phyloP scores from a whole-genome alignment of 1,140 invertebrate genomes.

The Drosophila lowei region DNA sequence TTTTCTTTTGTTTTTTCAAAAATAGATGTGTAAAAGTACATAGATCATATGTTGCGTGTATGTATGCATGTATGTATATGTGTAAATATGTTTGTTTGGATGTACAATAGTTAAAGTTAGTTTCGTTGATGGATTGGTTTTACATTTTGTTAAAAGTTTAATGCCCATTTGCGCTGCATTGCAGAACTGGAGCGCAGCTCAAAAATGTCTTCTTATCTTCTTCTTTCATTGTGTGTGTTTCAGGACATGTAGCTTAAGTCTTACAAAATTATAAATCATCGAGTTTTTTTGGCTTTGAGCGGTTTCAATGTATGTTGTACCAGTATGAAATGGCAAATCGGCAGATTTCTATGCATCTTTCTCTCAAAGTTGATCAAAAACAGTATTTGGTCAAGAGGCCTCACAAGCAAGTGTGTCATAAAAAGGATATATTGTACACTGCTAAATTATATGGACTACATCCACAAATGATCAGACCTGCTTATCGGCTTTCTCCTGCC shows the following conservation, averaged over 20 bases:
- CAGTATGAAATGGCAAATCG: conserved; percentile 18
- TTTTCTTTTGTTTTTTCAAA: conserved; percentile 27
- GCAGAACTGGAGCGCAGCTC: conserved; percentile 42
- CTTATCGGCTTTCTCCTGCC: too few relatives aligned
- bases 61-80: conserved; percentile 22
- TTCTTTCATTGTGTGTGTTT: conserved; percentile 15
- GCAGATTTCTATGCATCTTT: background rate
- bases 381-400: conserved; percentile 8
- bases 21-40: conserved; percentile 52
- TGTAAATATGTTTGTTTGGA: conserved; percentile 51
- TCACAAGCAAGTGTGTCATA: too few relatives aligned
- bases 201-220: conserved; percentile 7
- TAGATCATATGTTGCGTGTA: conserved; percentile 19
- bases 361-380: background rate
- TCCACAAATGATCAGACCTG: too few relatives aligned
- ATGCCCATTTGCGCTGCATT: conserved; percentile 70
- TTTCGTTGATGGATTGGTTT: conserved; percentile 63
- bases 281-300: conserved; percentile 31
- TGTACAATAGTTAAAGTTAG: conserved; percentile 57
- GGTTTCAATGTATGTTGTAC: conserved; percentile 27
- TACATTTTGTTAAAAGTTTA: conserved; percentile 54
- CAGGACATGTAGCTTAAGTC: conserved; percentile 27
- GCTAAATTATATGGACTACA: too few relatives aligned
- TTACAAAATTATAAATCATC: conserved; percentile 36
- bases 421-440: too few relatives aligned